Evolutionary conservation across 1,140 invertebrate species (phyloP).

Genomic region (Eufriesea mexicana): DNA sequence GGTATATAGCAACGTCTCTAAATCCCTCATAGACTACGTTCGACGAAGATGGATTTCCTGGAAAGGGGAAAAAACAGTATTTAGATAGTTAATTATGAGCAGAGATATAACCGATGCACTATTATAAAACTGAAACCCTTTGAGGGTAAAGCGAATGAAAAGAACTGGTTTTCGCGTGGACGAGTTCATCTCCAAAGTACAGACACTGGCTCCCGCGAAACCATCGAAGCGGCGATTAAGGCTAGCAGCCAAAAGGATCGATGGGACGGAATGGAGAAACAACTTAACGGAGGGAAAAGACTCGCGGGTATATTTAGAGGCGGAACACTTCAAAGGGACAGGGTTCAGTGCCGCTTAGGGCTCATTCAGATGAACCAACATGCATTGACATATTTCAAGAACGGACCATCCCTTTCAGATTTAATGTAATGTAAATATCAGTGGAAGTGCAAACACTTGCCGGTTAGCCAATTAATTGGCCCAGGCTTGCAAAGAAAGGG

Average conservation of each 20-base stretch:
- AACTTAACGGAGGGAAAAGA: constrained; percentile 63
- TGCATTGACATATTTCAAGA: constrained; percentile 57
- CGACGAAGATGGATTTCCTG: no score
- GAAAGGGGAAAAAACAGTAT: no score
- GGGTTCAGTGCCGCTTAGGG: constrained; percentile 24
- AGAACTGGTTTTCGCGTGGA: constrained; percentile 45
- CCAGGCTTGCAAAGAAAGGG: not conserved
- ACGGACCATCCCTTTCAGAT: constrained; percentile 67
- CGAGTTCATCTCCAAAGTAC: constrained; percentile 50
- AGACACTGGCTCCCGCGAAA: constrained; percentile 26
- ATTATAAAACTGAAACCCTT: constrained; percentile 34
- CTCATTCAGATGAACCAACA: constrained; percentile 56
- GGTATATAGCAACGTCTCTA: no score
- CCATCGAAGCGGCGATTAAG: constrained; percentile 59
- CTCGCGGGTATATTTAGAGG: constrained; percentile 62
- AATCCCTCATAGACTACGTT: no score
- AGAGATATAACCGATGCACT: not conserved
- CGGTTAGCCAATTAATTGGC: constrained; percentile 72
- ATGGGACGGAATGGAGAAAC: constrained; percentile 63
- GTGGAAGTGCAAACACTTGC: constrained; percentile 62
- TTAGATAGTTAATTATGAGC: not conserved
- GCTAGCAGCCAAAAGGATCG: constrained; percentile 55
- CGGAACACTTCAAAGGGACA: constrained; percentile 63
- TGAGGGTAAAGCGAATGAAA: constrained; percentile 34
- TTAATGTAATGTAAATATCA: constrained; percentile 78